phyloP scores from a whole-genome alignment of 2,113 vertebrate species.

The Hystrix brachyura region DNA sequence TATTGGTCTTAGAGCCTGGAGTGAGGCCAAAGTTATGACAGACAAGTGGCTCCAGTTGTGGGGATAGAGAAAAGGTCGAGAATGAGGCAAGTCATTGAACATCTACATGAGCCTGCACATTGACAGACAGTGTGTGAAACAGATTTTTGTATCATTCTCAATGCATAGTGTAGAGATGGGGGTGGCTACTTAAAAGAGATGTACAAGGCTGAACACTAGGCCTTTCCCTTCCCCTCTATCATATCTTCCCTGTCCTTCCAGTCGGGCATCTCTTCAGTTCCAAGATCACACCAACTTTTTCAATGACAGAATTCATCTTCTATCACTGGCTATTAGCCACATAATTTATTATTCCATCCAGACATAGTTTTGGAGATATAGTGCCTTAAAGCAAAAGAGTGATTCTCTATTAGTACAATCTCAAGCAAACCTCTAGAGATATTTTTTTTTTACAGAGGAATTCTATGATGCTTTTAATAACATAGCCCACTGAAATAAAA shows the following conservation, averaged over 20 bases:
- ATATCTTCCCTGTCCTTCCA: background rate
- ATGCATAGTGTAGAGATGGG: background rate
- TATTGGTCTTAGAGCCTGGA: background rate
- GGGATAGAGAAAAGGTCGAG: background rate
- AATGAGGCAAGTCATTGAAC: background rate
- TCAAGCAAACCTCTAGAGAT: constrained; percentile 42
- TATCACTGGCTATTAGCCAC: background rate
- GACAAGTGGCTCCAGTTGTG: background rate
- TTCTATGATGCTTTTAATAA: constrained; percentile 17
- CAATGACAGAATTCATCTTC: constrained; percentile 24
- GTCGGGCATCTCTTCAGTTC: background rate
- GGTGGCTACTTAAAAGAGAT: constrained; percentile 41
- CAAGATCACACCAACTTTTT: background rate
- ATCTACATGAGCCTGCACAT: background rate
- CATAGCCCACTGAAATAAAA: constrained; percentile 32
- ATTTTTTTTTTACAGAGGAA: background rate
- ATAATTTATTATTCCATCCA: constrained; percentile 40
- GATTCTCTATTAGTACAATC: constrained; percentile 11
- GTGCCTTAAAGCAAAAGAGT: constrained; percentile 38
- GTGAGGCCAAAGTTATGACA: background rate
- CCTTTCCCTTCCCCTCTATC: background rate
- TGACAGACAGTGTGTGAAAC: background rate
- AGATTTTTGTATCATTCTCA: background rate
- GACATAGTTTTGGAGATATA: background rate
- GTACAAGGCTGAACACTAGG: background rate